Evolutionary conservation across 2,113 vertebrate genomes (phyloP).

Genomic region (Bufo gargarizans): DNA sequence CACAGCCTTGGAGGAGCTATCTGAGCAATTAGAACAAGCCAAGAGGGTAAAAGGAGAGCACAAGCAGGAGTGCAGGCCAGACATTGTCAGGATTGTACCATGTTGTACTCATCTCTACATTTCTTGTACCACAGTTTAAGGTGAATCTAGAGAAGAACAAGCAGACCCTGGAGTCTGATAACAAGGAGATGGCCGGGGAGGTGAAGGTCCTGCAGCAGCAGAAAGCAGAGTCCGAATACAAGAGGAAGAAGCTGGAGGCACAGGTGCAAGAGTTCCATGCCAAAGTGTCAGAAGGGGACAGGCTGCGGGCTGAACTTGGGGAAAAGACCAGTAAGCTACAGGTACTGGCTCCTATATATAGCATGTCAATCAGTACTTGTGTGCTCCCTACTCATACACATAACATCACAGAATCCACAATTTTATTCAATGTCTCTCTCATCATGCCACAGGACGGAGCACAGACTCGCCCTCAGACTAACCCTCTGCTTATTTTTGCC

Average conservation of each 20-base stretch:
- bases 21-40: constrained; percentile 94
- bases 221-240: constrained; percentile 90
- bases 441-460: too few relatives aligned
- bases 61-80: background rate
- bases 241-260: constrained; percentile 91
- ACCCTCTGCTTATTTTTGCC: too few relatives aligned
- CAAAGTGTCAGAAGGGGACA: constrained; percentile 85
- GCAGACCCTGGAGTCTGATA: constrained; percentile 90
- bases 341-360: constrained; percentile 69
- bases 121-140: constrained; percentile 79
- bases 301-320: constrained; percentile 80
- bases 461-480: too few relatives aligned
- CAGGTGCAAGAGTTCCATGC: constrained; percentile 89
- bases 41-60: constrained; percentile 81
- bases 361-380: background rate
- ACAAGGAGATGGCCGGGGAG: constrained; percentile 89
- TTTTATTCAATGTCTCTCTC: too few relatives aligned
- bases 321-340: constrained; percentile 90
- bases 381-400: too few relatives aligned
- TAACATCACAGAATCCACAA: too few relatives aligned
- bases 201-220: constrained; percentile 92
- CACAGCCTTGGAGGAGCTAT: constrained; percentile 89
- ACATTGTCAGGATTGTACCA: background rate
- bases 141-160: constrained; percentile 95
- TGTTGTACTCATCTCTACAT: background rate